A percentile compares a stretch with the other conserved stretches of the same genome.
Conservation (phyloP, 2,797 vertebrate species). For the Simalia tracyae region DNA sequence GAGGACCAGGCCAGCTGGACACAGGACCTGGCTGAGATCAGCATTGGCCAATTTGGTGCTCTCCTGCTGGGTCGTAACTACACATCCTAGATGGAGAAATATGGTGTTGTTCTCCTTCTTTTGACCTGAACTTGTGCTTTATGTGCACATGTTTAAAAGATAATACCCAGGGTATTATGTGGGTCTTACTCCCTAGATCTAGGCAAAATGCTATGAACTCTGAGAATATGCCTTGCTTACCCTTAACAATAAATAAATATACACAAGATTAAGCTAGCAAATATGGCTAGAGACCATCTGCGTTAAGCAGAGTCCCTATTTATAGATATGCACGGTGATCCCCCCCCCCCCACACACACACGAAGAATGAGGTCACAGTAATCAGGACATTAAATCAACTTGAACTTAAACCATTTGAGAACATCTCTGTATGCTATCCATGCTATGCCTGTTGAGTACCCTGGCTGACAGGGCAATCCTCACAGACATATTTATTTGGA, state of each 20-base stretch:
- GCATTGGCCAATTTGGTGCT: not conserved
- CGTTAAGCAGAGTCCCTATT: too few relatives aligned
- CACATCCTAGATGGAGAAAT: not conserved
- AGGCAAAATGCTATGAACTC: not conserved
- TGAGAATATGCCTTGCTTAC: not conserved
- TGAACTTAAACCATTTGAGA: not conserved
- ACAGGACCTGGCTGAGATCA: not conserved
- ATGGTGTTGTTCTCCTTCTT: not conserved
- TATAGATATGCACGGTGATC: not conserved
- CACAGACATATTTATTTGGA: not conserved
- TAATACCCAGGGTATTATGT: too few relatives aligned
- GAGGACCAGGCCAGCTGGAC: not conserved
- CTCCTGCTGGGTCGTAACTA: not conserved
- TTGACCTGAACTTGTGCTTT: not conserved
- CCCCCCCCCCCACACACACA: not conserved
- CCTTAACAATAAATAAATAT: not conserved
- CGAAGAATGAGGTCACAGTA: not conserved
- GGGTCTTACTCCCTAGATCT: too few relatives aligned
- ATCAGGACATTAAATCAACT: not conserved
- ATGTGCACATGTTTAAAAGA: not conserved
- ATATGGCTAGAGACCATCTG: not conserved
- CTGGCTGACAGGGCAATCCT: not conserved
- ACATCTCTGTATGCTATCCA: not conserved
- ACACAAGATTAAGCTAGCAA: not conserved
- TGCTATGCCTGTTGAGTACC: not conserved